Evolutionary conservation across 2,888 invertebrate species (phyloP).

Genomic region (Schizotus pectinicornis): DNA sequence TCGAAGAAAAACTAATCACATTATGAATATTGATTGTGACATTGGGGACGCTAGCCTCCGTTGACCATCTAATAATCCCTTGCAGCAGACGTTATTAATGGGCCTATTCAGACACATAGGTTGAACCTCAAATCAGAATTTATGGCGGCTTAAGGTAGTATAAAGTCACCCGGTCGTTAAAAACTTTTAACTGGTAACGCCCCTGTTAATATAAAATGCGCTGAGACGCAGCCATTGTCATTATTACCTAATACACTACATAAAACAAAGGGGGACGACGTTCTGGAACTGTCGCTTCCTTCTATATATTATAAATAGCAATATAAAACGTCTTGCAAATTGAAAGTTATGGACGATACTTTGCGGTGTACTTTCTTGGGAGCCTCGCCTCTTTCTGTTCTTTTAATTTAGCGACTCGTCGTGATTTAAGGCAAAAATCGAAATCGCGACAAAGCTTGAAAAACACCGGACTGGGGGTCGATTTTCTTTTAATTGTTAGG

Average conservation of each 20-base stretch:
- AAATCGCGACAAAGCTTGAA: not conserved
- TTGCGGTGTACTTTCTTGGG: conserved; percentile 22
- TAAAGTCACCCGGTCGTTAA: conserved; percentile 31
- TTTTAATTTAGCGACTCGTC: conserved; percentile 23
- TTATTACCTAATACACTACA: conserved; percentile 30
- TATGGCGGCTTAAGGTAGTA: conserved; percentile 21
- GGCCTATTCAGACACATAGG: conserved; percentile 4
- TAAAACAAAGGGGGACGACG: conserved; percentile 28
- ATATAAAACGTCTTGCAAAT: conserved; percentile 29
- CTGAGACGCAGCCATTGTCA: conserved; percentile 27
- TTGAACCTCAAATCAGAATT: conserved; percentile 25
- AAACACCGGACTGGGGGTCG: not conserved
- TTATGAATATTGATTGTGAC: no score
- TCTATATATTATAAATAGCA: conserved; percentile 32
- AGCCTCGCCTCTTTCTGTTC: conserved; percentile 26
- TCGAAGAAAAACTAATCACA: no score
- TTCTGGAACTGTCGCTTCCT: conserved; percentile 28
- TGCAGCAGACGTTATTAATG: conserved; percentile 12
- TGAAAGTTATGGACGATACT: conserved; percentile 32
- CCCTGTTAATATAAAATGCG: conserved; percentile 30
- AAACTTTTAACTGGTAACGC: conserved; percentile 28
- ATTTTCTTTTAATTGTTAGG: conserved; percentile 5
- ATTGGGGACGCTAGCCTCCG: no score
- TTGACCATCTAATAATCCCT: conserved; percentile 8
- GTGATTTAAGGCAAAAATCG: conserved; percentile 20